Percentiles rank a stretch among this genome's conserved stretches.
Conservation (phyloP, 1,140 invertebrate genomes). For the Pentalonia nigronervosa region DNA sequence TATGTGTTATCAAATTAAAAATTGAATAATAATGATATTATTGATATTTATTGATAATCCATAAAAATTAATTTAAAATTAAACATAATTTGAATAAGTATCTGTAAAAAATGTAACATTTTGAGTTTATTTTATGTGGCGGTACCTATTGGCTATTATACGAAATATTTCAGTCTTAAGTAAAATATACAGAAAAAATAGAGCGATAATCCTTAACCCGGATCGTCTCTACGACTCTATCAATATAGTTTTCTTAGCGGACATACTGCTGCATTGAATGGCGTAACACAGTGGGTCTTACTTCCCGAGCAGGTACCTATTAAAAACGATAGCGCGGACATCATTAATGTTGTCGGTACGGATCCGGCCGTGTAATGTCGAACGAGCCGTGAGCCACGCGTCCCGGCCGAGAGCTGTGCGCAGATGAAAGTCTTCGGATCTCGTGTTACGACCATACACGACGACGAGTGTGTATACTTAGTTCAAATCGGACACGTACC, state of each 20-base stretch:
- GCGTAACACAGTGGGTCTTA: background rate
- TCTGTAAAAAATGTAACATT: background rate
- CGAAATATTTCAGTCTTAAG: background rate
- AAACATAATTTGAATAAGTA: background rate
- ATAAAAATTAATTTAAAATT: background rate
- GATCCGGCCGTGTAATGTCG: background rate
- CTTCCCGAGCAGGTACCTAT: background rate
- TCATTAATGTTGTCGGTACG: background rate
- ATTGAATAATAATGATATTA: no score
- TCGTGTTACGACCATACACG: background rate
- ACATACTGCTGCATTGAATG: background rate
- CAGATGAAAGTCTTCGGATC: conserved; percentile 23
- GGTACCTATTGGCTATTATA: background rate
- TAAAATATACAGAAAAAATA: background rate
- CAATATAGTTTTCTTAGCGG: background rate
- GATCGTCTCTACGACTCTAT: background rate
- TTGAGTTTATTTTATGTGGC: background rate
- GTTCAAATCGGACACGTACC: background rate
- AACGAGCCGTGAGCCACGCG: conserved; percentile 2
- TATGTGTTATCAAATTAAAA: no score
- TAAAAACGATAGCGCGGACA: background rate
- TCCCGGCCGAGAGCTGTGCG: background rate
- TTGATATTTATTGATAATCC: no score
- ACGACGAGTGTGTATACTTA: background rate
- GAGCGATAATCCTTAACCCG: background rate